Conservation (phyloP, 2,888 invertebrate species). For the Tetragonisca angustula region DNA sequence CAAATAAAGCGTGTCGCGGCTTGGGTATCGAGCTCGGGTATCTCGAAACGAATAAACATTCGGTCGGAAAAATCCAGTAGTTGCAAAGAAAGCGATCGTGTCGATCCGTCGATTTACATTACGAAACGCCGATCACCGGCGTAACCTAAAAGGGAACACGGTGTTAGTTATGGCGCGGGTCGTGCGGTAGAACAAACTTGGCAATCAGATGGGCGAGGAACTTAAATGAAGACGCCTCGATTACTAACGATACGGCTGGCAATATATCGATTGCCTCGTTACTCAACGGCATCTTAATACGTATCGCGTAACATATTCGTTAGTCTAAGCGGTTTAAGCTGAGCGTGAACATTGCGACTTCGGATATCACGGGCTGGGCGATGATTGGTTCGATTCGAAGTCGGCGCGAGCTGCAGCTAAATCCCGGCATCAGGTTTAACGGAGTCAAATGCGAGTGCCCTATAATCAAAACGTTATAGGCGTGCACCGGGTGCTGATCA, state of each 20-base stretch:
- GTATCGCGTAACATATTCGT: constrained; percentile 57
- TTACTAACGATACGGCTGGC: constrained; percentile 6
- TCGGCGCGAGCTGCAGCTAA: constrained; percentile 56
- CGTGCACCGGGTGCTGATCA: constrained; percentile 66
- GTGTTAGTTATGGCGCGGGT: background rate
- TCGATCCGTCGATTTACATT: background rate
- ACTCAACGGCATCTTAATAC: constrained; percentile 57
- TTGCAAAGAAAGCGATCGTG: background rate
- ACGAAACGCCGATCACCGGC: background rate
- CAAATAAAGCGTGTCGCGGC: constrained; percentile 2
- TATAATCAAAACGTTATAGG: constrained; percentile 69
- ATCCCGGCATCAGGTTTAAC: constrained; percentile 63
- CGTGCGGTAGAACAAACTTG: background rate
- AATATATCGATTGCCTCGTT: constrained; percentile 49
- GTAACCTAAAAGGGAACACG: background rate
- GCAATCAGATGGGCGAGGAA: background rate
- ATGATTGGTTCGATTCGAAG: constrained; percentile 66
- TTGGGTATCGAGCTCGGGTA: constrained; percentile 22
- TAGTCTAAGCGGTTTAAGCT: constrained; percentile 51
- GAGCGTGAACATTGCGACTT: constrained; percentile 50
- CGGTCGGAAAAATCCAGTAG: background rate
- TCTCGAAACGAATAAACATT: constrained; percentile 12
- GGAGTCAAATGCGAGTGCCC: constrained; percentile 65
- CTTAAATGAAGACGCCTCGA: constrained; percentile 6
- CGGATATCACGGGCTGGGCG: constrained; percentile 50